These are phyloP conservation scores for Drosophila atroscutellata DNA, from an alignment of 2,888 invertebrate species.

Conservation along the genomic window DNA sequence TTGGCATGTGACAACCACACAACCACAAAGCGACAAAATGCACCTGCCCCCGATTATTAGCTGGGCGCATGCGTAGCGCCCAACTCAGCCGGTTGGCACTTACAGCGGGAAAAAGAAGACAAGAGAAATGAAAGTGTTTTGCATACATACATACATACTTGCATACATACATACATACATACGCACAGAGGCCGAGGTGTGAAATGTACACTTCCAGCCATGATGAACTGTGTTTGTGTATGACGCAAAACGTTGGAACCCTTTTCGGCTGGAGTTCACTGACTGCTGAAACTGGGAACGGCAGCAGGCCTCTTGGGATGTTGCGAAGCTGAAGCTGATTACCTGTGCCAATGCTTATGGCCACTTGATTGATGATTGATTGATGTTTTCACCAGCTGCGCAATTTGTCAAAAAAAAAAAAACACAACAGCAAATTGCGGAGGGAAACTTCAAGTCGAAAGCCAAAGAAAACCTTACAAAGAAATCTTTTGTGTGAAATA, in stretches of 20 bases:
- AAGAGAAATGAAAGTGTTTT: conserved; percentile 68
- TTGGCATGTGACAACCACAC: conserved; percentile 56
- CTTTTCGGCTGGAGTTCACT: conserved; percentile 56
- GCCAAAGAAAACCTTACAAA: conserved; percentile 37
- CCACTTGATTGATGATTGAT: conserved; percentile 74
- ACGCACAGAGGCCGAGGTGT: conserved; percentile 39
- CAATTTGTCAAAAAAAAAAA: conserved; percentile 55
- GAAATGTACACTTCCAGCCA: conserved; percentile 66
- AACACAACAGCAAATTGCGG: conserved; percentile 26
- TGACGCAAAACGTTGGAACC: conserved; percentile 47
- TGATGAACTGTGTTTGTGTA: conserved; percentile 1
- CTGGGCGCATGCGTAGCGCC: conserved; percentile 61
- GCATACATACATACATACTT: conserved; percentile 45
- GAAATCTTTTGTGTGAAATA: conserved; percentile 41
- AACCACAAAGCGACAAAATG: conserved; percentile 7
- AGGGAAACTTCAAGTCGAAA: conserved; percentile 40
- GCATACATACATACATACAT: conserved; percentile 5
- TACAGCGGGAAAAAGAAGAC: not conserved
- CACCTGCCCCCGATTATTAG: conserved; percentile 32
- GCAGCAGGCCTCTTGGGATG: conserved; percentile 14
- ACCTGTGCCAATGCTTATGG: conserved; percentile 32
- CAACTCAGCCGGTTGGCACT: conserved; percentile 31
- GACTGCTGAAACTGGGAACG: conserved; percentile 28
- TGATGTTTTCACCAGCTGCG: conserved; percentile 71
- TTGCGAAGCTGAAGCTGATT: conserved; percentile 38